Conservation (phyloP, 1,140 invertebrate genomes). For the Linepithema humile region DNA sequence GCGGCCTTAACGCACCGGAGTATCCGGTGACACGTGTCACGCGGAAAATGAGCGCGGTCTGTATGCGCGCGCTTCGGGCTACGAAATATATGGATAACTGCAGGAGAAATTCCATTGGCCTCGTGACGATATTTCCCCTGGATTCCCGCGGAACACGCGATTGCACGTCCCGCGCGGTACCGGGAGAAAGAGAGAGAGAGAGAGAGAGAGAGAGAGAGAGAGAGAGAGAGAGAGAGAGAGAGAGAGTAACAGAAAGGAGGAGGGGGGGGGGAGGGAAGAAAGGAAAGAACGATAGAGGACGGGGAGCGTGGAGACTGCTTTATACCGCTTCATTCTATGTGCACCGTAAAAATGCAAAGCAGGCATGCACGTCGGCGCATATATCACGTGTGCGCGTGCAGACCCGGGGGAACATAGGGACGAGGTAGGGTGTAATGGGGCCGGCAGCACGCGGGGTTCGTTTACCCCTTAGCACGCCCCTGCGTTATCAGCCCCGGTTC, state of each 20-base stretch:
- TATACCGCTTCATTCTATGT: conserved; percentile 72
- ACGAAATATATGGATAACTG: conserved; percentile 44
- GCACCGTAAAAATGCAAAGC: conserved; percentile 74
- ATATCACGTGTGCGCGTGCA: conserved; percentile 67
- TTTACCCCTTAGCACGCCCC: conserved; percentile 63
- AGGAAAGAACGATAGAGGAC: conserved; percentile 31
- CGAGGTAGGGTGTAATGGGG: neutral
- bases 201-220: neutral
- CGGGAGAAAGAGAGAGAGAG: neutral
- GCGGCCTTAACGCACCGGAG: conserved; percentile 25
- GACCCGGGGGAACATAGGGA: conserved; percentile 30
- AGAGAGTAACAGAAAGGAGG: too few species aligned
- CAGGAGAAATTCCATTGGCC: conserved; percentile 67
- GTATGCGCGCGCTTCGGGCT: conserved; percentile 54
- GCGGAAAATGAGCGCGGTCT: conserved; percentile 66
- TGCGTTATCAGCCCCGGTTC: conserved; percentile 60
- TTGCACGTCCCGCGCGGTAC: conserved; percentile 39
- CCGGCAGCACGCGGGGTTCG: conserved; percentile 56
- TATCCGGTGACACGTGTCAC: conserved; percentile 64
- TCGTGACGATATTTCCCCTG: conserved; percentile 65
- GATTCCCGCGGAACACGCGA: conserved; percentile 67
- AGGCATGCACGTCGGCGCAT: conserved; percentile 68
- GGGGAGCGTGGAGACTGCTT: conserved; percentile 71
- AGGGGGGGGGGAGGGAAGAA: too few species aligned
- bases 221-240: neutral